These are phyloP conservation scores for Plemyria rubiginata DNA, from an alignment of 2,888 invertebrate genomes.

Conservation along the genomic window DNA sequence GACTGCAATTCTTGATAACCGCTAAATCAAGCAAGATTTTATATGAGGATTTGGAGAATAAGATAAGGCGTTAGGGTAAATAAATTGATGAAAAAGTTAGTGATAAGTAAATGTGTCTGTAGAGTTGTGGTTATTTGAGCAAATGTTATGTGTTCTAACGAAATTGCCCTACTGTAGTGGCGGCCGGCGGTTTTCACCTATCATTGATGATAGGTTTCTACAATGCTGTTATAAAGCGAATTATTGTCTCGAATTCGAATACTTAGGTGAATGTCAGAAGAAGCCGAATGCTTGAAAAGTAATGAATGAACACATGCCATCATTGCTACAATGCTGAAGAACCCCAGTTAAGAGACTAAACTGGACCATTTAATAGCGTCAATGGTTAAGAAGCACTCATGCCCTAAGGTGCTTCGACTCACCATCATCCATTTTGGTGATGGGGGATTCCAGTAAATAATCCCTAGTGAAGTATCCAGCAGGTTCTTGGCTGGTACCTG, in stretches of 20 bases:
- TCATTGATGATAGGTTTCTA: background rate
- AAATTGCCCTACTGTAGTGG: background rate
- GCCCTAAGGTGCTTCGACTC: conserved; percentile 44
- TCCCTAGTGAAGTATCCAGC: conserved; percentile 73
- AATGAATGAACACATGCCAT: background rate
- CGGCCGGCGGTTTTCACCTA: background rate
- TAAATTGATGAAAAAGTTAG: background rate
- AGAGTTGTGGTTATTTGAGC: background rate
- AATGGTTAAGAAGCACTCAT: conserved; percentile 23
- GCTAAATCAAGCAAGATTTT: background rate
- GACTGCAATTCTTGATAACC: background rate
- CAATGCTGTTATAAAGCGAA: conserved; percentile 10
- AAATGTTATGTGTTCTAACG: background rate
- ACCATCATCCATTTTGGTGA: conserved; percentile 78
- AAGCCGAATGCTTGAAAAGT: background rate
- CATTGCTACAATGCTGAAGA: conserved; percentile 8
- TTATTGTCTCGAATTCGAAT: background rate
- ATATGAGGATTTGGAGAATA: conserved; percentile 1
- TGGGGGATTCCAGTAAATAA: conserved; percentile 76
- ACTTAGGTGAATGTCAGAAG: background rate
- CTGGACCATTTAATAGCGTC: conserved; percentile 5
- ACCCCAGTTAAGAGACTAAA: background rate
- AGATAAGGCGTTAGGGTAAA: background rate
- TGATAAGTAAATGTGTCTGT: background rate
- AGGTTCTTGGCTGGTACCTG: conserved; percentile 65